A percentile compares a stretch with the other conserved stretches of the same genome.
These are phyloP conservation scores for Agonopterix arenella DNA, from an alignment of 2,888 invertebrate species.

Conservation along the genomic window DNA sequence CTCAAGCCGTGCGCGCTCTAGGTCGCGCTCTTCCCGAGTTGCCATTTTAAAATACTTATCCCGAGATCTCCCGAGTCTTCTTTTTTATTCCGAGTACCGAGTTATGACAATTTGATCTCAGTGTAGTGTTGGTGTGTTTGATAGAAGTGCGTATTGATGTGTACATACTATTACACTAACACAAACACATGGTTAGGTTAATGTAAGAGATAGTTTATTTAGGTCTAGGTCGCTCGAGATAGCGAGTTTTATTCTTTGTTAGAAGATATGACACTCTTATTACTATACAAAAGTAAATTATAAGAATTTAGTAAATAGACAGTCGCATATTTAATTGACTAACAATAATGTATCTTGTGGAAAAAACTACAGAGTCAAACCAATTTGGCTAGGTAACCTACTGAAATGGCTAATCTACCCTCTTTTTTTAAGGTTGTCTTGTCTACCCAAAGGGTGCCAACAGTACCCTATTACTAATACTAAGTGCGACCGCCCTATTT, in stretches of 20 bases:
- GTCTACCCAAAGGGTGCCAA: not conserved
- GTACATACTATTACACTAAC: conserved; percentile 26
- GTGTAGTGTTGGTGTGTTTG: conserved; percentile 37
- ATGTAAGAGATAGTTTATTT: not conserved
- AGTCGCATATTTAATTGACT: no score
- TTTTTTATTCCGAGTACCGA: conserved; percentile 11
- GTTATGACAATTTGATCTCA: conserved; percentile 39
- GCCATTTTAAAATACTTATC: conserved; percentile 13
- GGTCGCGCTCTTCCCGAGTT: conserved; percentile 35
- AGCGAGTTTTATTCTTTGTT: not conserved
- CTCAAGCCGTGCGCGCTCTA: conserved; percentile 46
- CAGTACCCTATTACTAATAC: not conserved
- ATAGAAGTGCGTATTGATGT: conserved; percentile 42
- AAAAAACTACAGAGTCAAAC: no score
- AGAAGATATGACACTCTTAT: no score
- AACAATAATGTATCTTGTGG: no score
- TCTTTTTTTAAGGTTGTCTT: no score
- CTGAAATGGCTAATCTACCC: no score
- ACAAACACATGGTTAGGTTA: conserved; percentile 17
- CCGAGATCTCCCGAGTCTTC: conserved; percentile 12
- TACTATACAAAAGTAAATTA: no score
- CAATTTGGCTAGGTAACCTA: not conserved
- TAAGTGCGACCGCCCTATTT: no score
- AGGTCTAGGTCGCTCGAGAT: not conserved
- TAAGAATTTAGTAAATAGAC: no score